Percentiles rank a stretch among this genome's conserved stretches.
Evolutionary conservation across 2,113 vertebrate species (phyloP).

Genomic region (Cyanocitta stelleri): DNA sequence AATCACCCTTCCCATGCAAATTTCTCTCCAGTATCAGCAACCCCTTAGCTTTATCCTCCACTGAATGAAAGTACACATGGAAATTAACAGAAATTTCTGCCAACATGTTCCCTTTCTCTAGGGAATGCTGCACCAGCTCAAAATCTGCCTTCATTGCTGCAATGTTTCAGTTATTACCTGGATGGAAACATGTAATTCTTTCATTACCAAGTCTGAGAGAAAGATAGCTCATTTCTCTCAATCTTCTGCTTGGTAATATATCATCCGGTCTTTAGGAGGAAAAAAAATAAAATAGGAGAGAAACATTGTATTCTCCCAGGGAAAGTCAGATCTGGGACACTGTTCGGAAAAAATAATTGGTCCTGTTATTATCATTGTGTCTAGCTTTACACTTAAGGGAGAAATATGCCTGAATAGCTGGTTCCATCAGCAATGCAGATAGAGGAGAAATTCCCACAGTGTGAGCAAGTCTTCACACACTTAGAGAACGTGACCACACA

Average conservation of each 20-base stretch:
- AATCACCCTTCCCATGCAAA: neutral
- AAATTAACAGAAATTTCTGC: neutral
- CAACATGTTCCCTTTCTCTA: neutral
- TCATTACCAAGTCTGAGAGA: neutral
- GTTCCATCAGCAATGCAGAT: conserved; percentile 43
- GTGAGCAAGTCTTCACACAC: conserved; percentile 1
- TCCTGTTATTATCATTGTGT: conserved; percentile 32
- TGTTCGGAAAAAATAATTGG: conserved; percentile 29
- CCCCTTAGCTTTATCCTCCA: neutral
- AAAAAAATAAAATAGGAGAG: neutral
- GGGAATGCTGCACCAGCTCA: neutral
- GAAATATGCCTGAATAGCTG: conserved; percentile 37
- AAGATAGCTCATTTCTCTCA: neutral
- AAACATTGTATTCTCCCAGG: conserved; percentile 20
- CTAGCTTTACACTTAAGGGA: conserved; percentile 40
- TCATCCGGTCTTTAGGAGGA: neutral
- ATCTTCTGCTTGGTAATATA: neutral
- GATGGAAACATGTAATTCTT: neutral
- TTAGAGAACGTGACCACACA: conserved; percentile 40
- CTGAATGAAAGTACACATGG: neutral
- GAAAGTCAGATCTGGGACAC: conserved; percentile 56
- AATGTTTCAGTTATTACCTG: neutral
- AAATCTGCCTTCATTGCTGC: neutral
- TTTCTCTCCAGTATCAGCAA: neutral
- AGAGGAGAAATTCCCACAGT: conserved; percentile 39